Evolutionary conservation across 2,888 invertebrate genomes (phyloP), one percentile per base, ranked within the genome.

Genomic region (Cephus nigrinus): DNA sequence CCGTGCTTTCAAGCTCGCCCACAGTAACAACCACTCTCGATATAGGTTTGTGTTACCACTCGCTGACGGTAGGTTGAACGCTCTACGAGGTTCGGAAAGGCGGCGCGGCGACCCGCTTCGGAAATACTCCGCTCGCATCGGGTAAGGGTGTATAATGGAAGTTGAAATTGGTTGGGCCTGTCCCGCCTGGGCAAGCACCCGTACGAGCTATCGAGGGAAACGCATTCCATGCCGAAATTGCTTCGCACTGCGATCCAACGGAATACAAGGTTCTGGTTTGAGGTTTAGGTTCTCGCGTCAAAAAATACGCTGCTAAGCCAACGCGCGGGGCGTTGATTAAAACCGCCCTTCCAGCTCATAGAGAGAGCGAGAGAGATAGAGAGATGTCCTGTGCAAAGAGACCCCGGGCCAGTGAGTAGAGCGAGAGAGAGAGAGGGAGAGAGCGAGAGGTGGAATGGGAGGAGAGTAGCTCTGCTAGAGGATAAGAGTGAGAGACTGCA

Each of bases 161-260:
- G 90, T 90, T 90, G 90, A 90, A 91, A 91, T 91, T 91, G 91
- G 90, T 91, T 88, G 90, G 90, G 89, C 90, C 90, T 90, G 91
- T 90, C 90, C 90, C 87, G 90, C 83, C 86, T 87, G 90, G 89
- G 89, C 89, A 86, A 87, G 88, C 90, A 84, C 83, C 78, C 81
- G 79, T 83, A 85, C 85, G 86, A 87, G 87, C 89, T 88, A 88
- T 89, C 88, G 90, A 88, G 90, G 90, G 88, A 88, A 90, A 90
- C 90, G 90, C 90, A 90, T 91, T 91, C 90, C 91, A 87, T 86
- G 88, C 88, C 88, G 89, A 91, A 91, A 91, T 91, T 90, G 90
- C 89, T 91, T 90, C 88, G 89, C 89, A 87, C 89, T 87, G 86
- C 86, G 85, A 85, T 85, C 86, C 87, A 79, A 81, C 82, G 85